Evolutionary conservation across 2,797 vertebrate genomes (phyloP).

Genomic region (Rhynchonycteris naso): DNA sequence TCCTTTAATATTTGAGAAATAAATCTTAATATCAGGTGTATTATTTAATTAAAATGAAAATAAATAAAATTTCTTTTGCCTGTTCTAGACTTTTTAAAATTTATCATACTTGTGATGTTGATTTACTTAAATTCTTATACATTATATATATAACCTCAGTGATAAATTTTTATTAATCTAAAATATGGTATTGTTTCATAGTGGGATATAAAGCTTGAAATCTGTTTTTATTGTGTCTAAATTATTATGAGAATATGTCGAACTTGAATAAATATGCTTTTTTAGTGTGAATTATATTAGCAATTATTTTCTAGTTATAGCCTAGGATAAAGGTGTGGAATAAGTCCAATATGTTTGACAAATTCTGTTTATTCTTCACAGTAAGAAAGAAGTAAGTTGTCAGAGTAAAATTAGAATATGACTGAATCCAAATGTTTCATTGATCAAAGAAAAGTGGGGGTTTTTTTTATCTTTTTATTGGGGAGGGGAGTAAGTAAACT

Average conservation of each 20-base stretch:
- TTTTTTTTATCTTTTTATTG: not conserved
- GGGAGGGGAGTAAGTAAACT: not conserved
- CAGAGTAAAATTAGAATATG: not conserved
- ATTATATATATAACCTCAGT: not conserved
- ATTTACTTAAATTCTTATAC: conserved; percentile 49
- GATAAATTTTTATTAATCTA: not conserved
- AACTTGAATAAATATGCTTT: conserved; percentile 27
- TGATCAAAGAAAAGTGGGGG: not conserved
- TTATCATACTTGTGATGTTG: not conserved
- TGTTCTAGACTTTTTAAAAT: conserved; percentile 40
- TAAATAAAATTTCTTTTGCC: not conserved
- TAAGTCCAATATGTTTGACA: not conserved
- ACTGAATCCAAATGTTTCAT: not conserved
- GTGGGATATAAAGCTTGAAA: not conserved
- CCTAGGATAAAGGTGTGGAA: not conserved
- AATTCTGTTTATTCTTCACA: not conserved
- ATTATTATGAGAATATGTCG: not conserved
- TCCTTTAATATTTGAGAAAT: not conserved
- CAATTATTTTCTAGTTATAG: not conserved
- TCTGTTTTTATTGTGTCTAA: not conserved
- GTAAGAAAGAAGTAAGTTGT: not conserved
- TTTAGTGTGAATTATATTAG: not conserved
- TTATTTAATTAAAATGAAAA: conserved; percentile 40
- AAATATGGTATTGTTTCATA: not conserved
- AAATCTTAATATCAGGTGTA: not conserved